These are phyloP conservation scores for Raja brachyura DNA, from an alignment of 2,113 vertebrate species.

Conservation along the genomic window DNA sequence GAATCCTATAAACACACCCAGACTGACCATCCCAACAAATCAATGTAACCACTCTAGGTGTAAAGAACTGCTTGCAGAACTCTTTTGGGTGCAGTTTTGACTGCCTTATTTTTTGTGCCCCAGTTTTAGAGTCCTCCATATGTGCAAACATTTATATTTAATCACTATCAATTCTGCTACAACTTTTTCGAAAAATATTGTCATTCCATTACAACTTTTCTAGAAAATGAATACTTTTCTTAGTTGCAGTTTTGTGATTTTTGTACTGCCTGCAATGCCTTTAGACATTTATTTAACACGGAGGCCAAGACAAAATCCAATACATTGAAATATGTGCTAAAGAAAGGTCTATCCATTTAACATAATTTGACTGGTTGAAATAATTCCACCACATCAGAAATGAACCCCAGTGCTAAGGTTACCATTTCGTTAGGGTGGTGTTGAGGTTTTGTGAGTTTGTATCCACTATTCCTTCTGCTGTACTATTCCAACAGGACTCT, in stretches of 20 bases:
- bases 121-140: not conserved
- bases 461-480: not conserved
- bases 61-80: not conserved
- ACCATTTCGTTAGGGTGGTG: not conserved
- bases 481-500: not conserved
- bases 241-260: not conserved
- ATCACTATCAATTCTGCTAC: not conserved
- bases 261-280: not conserved
- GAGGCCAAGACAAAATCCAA: too few relatives aligned
- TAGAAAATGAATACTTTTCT: not conserved
- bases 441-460: not conserved
- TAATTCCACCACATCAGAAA: not conserved
- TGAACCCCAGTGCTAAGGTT: not conserved
- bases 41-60: not conserved
- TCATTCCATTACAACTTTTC: not conserved
- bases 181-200: not conserved
- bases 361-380: too few relatives aligned
- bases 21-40: not conserved
- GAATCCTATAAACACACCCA: not conserved
- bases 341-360: not conserved
- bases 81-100: not conserved
- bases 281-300: not conserved
- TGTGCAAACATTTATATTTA: not conserved
- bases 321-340: not conserved
- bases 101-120: not conserved